Evolutionary conservation across 2,888 invertebrate genomes (phyloP), one percentile per base, ranked within the genome.

Genomic region (Tetramorium bicarinatum): DNA sequence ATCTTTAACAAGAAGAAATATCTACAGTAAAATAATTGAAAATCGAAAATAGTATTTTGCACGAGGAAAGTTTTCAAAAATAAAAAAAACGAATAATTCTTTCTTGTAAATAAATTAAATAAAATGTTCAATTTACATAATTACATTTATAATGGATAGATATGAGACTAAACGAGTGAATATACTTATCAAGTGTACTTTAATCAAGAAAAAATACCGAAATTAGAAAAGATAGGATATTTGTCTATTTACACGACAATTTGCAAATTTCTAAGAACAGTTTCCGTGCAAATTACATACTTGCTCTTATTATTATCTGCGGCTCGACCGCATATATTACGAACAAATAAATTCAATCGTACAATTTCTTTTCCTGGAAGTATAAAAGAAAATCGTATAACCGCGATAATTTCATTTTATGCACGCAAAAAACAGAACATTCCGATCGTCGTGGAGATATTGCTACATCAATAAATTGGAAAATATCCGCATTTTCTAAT

Each of bases 401-500:
- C n/a, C 18, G 25, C n/a, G 49, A 72, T 66, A 83, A 83, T 82
- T 75, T 66, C 21, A 44, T 41, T 62, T 61, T 47, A 38, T 54
- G 38, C n/a, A 1, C 11, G 47, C 47, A 49, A 67, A 64, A 77
- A 44, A 25, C 18, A 47, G 49, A n/a, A 21, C n/a, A 38, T 72
- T 49, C n/a, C 15, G 41, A 72, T 71, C 80, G n/a, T 61, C 59
- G 47, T 52, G 11, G 3, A 56, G 49, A 69, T 79, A 67, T 21
- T 18, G 13, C 25, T 56, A 15, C 49, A 49, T 62, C 25, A 15
- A 54, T 66, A 77, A 67, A 38, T 41, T 54, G 29, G 7, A 67
- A 54, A 44, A 41, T 41, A 54, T 77, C 67, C 67, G 69, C 77
- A 54, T 77, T 77, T 77, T 77, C 76, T 41, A 41, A 49, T 18